Evolutionary conservation across 2,113 vertebrate genomes (phyloP), one percentile per base, ranked within the genome.

Genomic region (Pluvianellus socialis): DNA sequence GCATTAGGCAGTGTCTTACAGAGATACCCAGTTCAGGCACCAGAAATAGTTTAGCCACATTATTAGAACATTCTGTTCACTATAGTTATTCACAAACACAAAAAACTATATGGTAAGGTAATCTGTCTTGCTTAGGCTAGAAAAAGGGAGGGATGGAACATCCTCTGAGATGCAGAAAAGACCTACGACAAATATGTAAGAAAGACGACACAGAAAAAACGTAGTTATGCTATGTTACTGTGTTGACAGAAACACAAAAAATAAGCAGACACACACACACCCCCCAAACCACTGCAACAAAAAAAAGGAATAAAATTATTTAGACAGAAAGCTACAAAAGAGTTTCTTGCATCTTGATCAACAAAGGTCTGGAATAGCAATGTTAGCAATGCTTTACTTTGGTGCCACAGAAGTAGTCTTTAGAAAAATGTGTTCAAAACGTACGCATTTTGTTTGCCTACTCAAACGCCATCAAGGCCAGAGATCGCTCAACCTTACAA

Each of bases 251-350:
- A 4, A 70, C 3, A 66, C 59, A 10, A 87, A 28, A 81, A 82
- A 47, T 14, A 80, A 55, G 27, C 6, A 87, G 42, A n/a, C n/a
- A n/a, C n/a, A n/a, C n/a, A n/a, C n/a, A n/a, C n/a, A n/a, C n/a
- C 5, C 4, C 24, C 2, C 26, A 10, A 6, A 3, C 0, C 19
- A 47, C 6, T 12, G 76, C 9, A 30, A 58, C 3, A 24, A 79
- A 56, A 44, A 44, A 66, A 55, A 35, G 6, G 20, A 59, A 79
- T 38, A 33, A 17, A 79, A 67, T 10, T 58, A 33, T 82, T 88
- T 72, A 86, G 15, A 20, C 40, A 68, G 32, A 86, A 88, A 42
- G 28, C 7, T 47, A 71, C 52, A 63, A 17, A 19, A 53, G 24
- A 28, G 3, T 53, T 59, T 71, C 67, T 79, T 58, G 53, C 15